These are phyloP conservation scores for Hylaea fasciaria DNA, from an alignment of 2,888 invertebrate species.

Conservation along the genomic window DNA sequence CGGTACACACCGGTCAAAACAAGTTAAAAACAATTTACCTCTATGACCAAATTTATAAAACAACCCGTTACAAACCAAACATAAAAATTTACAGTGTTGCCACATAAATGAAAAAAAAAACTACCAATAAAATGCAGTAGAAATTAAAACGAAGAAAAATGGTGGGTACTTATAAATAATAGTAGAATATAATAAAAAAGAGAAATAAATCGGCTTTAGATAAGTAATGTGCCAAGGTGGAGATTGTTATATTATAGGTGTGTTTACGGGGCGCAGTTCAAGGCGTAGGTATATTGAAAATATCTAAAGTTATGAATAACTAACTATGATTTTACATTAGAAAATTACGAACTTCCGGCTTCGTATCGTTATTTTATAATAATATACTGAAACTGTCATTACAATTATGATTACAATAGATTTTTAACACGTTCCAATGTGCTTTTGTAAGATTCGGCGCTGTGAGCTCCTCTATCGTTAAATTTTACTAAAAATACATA, in stretches of 20 bases:
- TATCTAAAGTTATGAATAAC: constrained; percentile 50
- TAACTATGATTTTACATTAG: constrained; percentile 46
- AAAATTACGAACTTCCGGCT: constrained; percentile 57
- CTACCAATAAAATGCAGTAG: constrained; percentile 53
- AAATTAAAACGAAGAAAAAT: constrained; percentile 62
- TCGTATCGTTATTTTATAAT: constrained; percentile 46
- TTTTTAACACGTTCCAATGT: constrained; percentile 46
- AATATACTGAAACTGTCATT: constrained; percentile 63
- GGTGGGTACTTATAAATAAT: constrained; percentile 49
- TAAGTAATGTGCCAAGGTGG: constrained; percentile 58
- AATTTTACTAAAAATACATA: constrained; percentile 52
- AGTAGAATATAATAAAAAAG: constrained; percentile 42
- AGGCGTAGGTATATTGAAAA: constrained; percentile 62
- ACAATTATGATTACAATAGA: constrained; percentile 53
- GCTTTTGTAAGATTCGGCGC: constrained; percentile 44
- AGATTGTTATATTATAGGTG: constrained; percentile 50
- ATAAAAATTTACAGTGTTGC: constrained; percentile 49
- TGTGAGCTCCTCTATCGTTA: constrained; percentile 38
- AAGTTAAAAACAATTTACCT: constrained; percentile 36
- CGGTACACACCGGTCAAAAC: constrained; percentile 55
- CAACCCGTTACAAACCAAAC: constrained; percentile 37
- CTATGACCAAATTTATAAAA: constrained; percentile 47
- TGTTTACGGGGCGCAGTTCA: constrained; percentile 57
- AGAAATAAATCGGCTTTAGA: constrained; percentile 47
- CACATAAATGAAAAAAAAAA: constrained; percentile 52